phyloP scores from a whole-genome alignment of 2,888 invertebrate species.

The Campopleginae sp. region DNA sequence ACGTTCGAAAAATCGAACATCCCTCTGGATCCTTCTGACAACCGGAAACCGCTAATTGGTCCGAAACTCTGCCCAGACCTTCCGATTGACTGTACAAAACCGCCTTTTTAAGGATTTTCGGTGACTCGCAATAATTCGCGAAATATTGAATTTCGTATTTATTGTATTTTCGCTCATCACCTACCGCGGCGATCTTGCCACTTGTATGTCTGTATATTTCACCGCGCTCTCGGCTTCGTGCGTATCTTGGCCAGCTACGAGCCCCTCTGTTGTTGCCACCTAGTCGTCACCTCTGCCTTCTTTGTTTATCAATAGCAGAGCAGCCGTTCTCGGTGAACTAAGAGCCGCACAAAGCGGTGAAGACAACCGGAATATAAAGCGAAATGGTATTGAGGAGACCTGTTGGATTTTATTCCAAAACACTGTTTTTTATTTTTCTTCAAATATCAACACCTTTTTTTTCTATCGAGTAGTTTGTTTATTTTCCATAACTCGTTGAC shows the following conservation, averaged over 20 bases:
- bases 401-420: too few relatives aligned
- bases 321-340: background rate
- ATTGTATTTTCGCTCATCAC: background rate
- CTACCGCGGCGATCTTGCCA: background rate
- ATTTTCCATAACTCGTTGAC: too few relatives aligned
- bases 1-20: background rate
- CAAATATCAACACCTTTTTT: too few relatives aligned
- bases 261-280: slow-evolving; percentile 3
- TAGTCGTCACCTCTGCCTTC: background rate
- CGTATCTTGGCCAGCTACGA: background rate
- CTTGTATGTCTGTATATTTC: background rate
- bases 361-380: background rate
- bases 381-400: too few relatives aligned
- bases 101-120: background rate
- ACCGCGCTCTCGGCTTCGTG: background rate
- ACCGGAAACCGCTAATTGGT: slow-evolving; percentile 3
- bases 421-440: too few relatives aligned
- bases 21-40: background rate
- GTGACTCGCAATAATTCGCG: background rate
- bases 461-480: too few relatives aligned
- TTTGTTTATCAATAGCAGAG: slow-evolving; percentile 12
- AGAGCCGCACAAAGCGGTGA: background rate
- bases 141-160: background rate
- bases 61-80: background rate
- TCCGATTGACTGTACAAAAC: background rate